Evolutionary conservation across 2,888 invertebrate species (phyloP).

Genomic region (Entomobrya multifasciata): DNA sequence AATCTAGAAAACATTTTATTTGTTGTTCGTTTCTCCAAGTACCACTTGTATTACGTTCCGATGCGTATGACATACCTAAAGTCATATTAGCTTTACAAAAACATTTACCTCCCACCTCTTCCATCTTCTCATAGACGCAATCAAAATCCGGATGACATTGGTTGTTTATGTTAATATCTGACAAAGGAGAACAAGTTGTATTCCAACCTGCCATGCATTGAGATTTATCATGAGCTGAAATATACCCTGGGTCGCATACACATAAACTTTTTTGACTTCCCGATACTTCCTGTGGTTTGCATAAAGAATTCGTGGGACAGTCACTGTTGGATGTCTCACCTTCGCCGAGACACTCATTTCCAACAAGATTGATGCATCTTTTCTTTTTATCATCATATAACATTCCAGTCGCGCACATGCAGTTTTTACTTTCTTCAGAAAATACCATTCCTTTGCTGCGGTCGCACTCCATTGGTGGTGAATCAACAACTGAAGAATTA

Average conservation of each 20-base stretch:
- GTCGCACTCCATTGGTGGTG: slow-evolving; percentile 31
- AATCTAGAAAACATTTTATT: slow-evolving; percentile 54
- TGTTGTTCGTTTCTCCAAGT: slow-evolving; percentile 12
- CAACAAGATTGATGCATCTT: slow-evolving; percentile 50
- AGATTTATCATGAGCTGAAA: slow-evolving; percentile 37
- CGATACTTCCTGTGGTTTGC: slow-evolving; percentile 13
- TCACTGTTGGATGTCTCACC: slow-evolving; percentile 32
- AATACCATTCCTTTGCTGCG: slow-evolving; percentile 23
- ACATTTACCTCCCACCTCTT: slow-evolving; percentile 6
- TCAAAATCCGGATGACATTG: slow-evolving; percentile 60
- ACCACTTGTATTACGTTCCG: neutral
- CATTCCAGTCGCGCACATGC: slow-evolving; percentile 54
- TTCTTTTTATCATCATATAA: neutral
- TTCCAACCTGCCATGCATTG: slow-evolving; percentile 57
- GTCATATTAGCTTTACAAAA: slow-evolving; percentile 41
- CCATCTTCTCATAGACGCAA: slow-evolving; percentile 11
- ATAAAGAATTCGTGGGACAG: slow-evolving; percentile 59
- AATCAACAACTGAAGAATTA: neutral
- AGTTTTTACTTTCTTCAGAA: slow-evolving; percentile 32
- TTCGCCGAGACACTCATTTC: slow-evolving; percentile 42
- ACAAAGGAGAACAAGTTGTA: slow-evolving; percentile 19
- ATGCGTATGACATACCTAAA: slow-evolving; percentile 27
- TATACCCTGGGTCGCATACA: slow-evolving; percentile 48
- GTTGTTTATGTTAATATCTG: slow-evolving; percentile 43
- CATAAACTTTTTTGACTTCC: slow-evolving; percentile 26